Evolutionary conservation across 2,113 vertebrate species (phyloP).

Genomic region (Trematocara marginatum): DNA sequence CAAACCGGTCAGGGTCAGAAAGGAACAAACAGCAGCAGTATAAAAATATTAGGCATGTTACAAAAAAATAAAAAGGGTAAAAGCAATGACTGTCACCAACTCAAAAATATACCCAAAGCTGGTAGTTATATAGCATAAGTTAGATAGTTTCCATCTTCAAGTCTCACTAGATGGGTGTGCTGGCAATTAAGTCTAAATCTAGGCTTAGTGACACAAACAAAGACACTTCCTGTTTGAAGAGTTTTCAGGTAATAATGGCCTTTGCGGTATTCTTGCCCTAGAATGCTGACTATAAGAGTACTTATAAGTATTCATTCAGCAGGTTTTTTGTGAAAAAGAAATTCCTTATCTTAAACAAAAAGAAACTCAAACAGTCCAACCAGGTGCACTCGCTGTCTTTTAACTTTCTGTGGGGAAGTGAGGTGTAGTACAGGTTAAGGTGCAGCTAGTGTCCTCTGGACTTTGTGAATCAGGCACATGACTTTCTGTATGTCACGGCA

Average conservation of each 20-base stretch:
- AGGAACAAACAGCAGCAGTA: not conserved
- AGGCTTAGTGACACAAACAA: not conserved
- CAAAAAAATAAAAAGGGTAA: not conserved
- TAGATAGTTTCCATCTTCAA: not conserved
- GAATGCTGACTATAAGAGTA: not conserved
- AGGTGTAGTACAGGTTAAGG: not conserved
- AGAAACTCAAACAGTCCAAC: not conserved
- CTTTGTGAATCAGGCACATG: not conserved
- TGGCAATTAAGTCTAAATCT: not conserved
- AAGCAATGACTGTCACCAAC: not conserved
- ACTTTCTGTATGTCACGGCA: not conserved
- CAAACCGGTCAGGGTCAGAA: conserved; percentile 50
- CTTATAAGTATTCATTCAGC: not conserved
- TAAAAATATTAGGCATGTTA: not conserved
- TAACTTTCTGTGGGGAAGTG: not conserved
- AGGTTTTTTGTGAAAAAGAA: not conserved
- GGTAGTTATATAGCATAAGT: not conserved
- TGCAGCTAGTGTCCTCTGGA: not conserved
- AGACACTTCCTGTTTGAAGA: not conserved
- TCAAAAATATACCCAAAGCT: not conserved
- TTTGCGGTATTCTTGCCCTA: not conserved
- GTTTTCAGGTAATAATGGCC: not conserved
- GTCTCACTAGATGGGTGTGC: not conserved
- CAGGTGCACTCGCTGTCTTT: not conserved
- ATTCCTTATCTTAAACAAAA: not conserved